Conservation (phyloP, 1,140 invertebrate genomes). For the Scylla paramamosain region DNA sequence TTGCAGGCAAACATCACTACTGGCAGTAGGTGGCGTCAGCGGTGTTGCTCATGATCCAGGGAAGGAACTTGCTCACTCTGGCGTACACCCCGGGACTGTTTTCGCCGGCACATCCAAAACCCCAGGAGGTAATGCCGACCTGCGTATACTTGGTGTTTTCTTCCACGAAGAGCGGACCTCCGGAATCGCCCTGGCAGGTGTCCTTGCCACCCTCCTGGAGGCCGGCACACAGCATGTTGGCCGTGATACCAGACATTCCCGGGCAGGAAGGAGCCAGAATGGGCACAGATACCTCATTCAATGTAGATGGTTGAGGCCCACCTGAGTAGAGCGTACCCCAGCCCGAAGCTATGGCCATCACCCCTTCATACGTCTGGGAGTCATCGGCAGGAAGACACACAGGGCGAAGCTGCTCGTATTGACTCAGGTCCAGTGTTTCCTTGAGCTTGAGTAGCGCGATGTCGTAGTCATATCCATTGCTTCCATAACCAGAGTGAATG, state of each 20-base stretch:
- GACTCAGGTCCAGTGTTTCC: conserved; percentile 29
- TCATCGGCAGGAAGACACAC: conserved; percentile 72
- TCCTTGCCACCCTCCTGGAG: conserved; percentile 79
- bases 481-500: background rate
- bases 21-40: background rate
- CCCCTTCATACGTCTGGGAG: conserved; percentile 33
- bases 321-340: conserved; percentile 76
- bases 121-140: conserved; percentile 80
- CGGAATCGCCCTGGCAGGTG: conserved; percentile 79
- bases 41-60: conserved; percentile 40
- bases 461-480: too few relatives aligned
- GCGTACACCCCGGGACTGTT: conserved; percentile 80
- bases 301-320: conserved; percentile 69
- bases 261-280: conserved; percentile 52
- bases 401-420: conserved; percentile 36
- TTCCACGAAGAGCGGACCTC: conserved; percentile 78
- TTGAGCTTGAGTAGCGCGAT: conserved; percentile 78
- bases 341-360: conserved; percentile 69
- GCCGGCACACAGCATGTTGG: conserved; percentile 79
- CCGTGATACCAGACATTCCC: conserved; percentile 64
- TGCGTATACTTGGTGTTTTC: background rate
- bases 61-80: conserved; percentile 25
- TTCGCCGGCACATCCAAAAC: conserved; percentile 83
- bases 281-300: conserved; percentile 81
- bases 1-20: too few relatives aligned